A percentile compares a stretch with the other conserved stretches of the same genome.
These are phyloP conservation scores for Pseudopipra pipra DNA, from an alignment of 2,113 vertebrate species.

Conservation along the genomic window DNA sequence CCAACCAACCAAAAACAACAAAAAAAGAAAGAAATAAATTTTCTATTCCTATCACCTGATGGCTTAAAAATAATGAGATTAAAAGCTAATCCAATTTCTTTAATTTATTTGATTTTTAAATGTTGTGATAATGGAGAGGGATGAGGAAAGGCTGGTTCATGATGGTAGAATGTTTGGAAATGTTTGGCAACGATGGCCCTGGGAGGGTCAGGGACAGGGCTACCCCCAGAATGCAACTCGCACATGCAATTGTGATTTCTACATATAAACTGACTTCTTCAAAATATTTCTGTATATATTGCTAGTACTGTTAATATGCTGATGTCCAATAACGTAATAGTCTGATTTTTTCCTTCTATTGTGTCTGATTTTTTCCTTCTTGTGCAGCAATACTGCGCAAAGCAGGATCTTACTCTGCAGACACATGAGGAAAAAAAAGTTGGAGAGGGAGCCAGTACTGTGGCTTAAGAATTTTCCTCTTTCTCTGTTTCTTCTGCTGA, in stretches of 20 bases:
- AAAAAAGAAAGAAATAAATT: background rate
- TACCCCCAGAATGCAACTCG: background rate
- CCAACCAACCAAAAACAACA: background rate
- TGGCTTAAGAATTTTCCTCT: constrained; percentile 12
- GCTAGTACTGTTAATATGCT: background rate
- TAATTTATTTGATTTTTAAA: constrained; percentile 19
- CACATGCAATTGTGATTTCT: background rate
- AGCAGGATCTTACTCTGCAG: background rate
- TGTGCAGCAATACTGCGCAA: background rate
- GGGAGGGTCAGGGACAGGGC: background rate
- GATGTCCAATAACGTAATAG: background rate
- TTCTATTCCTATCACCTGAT: background rate
- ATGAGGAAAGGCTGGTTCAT: background rate
- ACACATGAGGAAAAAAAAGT: background rate
- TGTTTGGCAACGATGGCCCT: background rate
- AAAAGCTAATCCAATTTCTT: background rate
- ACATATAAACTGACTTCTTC: background rate
- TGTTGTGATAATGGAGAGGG: background rate
- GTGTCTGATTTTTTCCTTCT: background rate
- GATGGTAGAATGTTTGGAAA: constrained; percentile 1
- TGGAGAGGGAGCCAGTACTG: background rate
- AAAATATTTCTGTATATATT: background rate
- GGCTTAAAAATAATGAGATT: background rate
- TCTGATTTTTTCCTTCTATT: background rate
- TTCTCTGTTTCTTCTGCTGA: constrained; percentile 15